Conservation (phyloP, 1,140 invertebrate species). For the Heliconius hewitsoni region DNA sequence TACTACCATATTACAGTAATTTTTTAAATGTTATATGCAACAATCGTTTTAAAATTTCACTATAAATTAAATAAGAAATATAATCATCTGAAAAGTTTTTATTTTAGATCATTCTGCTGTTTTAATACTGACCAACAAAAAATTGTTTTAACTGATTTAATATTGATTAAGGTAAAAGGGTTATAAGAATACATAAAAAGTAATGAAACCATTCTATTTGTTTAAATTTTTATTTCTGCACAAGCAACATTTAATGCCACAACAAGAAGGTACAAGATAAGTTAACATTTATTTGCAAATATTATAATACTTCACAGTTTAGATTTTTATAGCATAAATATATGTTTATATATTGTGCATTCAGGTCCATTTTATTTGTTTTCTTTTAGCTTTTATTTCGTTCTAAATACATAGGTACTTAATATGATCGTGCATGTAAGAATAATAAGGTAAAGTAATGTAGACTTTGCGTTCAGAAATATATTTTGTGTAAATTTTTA, state of each 20-base stretch:
- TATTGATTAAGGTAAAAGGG: background rate
- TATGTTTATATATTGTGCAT: slow-evolving; percentile 5
- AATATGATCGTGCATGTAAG: background rate
- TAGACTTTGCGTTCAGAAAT: background rate
- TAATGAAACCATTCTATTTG: background rate
- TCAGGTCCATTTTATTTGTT: background rate
- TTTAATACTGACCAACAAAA: no score
- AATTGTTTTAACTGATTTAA: background rate
- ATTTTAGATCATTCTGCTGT: background rate
- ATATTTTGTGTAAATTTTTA: background rate
- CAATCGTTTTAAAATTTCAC: background rate
- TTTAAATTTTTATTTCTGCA: slow-evolving; percentile 45
- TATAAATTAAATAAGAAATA: background rate
- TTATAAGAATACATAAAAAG: background rate
- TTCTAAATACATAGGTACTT: background rate
- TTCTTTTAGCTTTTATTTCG: background rate
- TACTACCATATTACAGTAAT: no score
- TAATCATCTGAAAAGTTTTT: background rate
- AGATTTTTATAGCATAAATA: background rate
- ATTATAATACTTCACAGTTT: background rate
- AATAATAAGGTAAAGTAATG: background rate
- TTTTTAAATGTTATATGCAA: no score
- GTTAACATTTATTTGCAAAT: background rate
- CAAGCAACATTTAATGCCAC: slow-evolving; percentile 61
- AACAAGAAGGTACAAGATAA: slow-evolving; percentile 30